Conservation (phyloP, 1,140 invertebrate genomes). For the Agrypnia vestita region DNA sequence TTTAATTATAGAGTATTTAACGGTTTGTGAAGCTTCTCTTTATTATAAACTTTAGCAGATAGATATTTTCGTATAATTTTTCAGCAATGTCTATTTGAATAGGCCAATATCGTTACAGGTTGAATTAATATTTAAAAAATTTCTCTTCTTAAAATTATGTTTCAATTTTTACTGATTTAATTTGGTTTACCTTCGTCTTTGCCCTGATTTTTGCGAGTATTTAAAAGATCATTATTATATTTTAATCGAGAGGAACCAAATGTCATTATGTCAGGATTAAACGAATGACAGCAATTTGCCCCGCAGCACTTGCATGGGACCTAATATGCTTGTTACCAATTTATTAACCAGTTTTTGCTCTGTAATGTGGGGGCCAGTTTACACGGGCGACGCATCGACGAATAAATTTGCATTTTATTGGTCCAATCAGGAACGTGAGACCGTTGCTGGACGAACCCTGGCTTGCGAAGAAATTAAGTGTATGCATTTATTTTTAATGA, state of each 20-base stretch:
- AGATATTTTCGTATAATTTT: too few relatives aligned
- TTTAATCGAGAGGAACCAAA: constrained; percentile 48
- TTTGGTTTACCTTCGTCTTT: too few relatives aligned
- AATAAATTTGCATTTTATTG: constrained; percentile 56
- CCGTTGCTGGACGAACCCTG: not conserved
- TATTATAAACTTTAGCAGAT: too few relatives aligned
- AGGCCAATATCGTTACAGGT: too few relatives aligned
- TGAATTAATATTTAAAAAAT: too few relatives aligned
- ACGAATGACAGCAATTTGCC: constrained; percentile 55
- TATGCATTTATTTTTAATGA: too few relatives aligned
- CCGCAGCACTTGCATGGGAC: constrained; percentile 36
- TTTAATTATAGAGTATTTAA: too few relatives aligned
- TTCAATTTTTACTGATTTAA: too few relatives aligned
- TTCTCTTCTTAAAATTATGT: too few relatives aligned
- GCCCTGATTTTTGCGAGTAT: not conserved
- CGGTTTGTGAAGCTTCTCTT: too few relatives aligned
- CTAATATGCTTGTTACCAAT: constrained; percentile 33
- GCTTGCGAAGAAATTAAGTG: not conserved
- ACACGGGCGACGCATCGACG: constrained; percentile 25
- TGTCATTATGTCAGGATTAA: constrained; percentile 54
- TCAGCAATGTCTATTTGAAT: too few relatives aligned
- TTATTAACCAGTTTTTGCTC: constrained; percentile 44
- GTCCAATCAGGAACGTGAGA: constrained; percentile 15
- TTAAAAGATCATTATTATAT: constrained; percentile 37
- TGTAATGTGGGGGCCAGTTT: constrained; percentile 32